Conservation (phyloP, 2,113 vertebrate species). For the Otocyon megalotis region DNA sequence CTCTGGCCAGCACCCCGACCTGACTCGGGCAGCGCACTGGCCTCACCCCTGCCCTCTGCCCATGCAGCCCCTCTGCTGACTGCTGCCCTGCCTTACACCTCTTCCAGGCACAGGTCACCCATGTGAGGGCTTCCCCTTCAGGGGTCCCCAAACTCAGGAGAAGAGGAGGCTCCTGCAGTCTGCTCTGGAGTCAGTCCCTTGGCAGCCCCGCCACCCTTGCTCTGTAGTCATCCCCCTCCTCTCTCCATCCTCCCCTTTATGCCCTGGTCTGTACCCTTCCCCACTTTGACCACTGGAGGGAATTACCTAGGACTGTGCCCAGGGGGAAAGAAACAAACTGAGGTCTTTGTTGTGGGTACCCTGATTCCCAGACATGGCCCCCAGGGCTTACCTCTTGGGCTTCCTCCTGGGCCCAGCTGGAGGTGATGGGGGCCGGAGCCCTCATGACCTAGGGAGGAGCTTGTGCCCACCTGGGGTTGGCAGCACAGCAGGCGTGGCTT, state of each 20-base stretch:
- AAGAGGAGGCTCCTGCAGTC: too few species aligned
- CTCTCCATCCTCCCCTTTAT: too few species aligned
- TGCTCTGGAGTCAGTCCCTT: neutral
- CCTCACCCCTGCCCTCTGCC: neutral
- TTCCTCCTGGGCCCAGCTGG: neutral
- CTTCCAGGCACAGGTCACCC: neutral
- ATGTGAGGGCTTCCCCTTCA: neutral
- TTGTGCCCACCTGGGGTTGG: neutral
- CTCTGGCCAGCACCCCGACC: too few species aligned
- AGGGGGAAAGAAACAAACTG: neutral
- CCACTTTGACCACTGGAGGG: accelerated
- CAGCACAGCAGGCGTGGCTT: neutral
- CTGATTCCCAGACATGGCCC: accelerated
- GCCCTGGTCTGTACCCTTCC: neutral
- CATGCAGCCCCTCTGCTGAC: neutral
- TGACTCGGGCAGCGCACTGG: neutral
- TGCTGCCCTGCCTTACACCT: accelerated
- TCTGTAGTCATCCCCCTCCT: neutral
- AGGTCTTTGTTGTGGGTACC: accelerated
- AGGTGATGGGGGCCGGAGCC: accelerated
- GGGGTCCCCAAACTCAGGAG: neutral
- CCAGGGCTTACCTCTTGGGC: neutral
- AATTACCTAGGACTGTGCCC: neutral
- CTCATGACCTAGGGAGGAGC: neutral
- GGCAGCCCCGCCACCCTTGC: neutral